phyloP scores from a whole-genome alignment of 2,888 invertebrate species.

The Cactoblastis cactorum region DNA sequence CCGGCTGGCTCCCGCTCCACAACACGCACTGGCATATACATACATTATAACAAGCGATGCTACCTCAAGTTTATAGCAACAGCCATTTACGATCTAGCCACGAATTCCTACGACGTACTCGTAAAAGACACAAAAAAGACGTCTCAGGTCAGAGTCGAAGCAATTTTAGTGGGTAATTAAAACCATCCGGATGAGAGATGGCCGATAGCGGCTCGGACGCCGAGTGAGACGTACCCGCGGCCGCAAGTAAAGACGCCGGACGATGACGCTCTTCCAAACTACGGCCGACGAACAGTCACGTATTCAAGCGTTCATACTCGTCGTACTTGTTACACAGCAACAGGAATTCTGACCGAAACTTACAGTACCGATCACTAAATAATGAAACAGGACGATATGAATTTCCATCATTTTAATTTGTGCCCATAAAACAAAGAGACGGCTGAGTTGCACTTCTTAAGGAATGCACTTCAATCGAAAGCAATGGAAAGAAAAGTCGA shows the following conservation, averaged over 20 bases:
- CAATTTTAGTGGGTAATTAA: slow-evolving; percentile 28
- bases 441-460: too few species aligned
- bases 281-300: too few species aligned
- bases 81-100: slow-evolving; percentile 6
- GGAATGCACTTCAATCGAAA: too few species aligned
- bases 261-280: too few species aligned
- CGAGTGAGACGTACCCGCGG: slow-evolving; percentile 58
- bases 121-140: slow-evolving; percentile 5
- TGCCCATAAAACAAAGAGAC: too few species aligned
- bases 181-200: slow-evolving; percentile 46
- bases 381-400: too few species aligned
- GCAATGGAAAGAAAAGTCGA: too few species aligned
- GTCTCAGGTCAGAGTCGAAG: slow-evolving; percentile 3
- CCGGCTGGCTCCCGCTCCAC: neutral
- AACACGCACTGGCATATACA: neutral
- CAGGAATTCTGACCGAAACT: too few species aligned
- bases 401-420: too few species aligned
- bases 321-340: too few species aligned
- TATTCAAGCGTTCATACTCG: too few species aligned
- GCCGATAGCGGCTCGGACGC: slow-evolving; percentile 55
- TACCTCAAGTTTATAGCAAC: slow-evolving; percentile 5
- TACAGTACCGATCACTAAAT: too few species aligned
- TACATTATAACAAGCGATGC: neutral
- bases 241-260: neutral
- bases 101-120: slow-evolving; percentile 4